These are phyloP conservation scores for Peromyscus melanophrys DNA, from an alignment of 2,797 vertebrate genomes.

Conservation along the genomic window DNA sequence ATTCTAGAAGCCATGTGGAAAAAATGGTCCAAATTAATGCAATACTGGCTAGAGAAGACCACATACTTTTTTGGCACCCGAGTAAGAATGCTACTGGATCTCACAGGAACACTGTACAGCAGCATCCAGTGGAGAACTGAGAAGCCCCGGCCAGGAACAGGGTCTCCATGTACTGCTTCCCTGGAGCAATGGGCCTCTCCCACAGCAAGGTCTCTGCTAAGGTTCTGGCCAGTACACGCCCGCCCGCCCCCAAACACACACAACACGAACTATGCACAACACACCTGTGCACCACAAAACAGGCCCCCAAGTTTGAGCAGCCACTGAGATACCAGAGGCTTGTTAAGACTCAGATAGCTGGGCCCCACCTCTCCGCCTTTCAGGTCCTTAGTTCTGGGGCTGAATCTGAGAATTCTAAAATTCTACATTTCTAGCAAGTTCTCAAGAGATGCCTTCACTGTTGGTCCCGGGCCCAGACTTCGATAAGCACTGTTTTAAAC, in stretches of 20 bases:
- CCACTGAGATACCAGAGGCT: neutral
- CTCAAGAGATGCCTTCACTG: neutral
- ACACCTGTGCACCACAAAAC: neutral
- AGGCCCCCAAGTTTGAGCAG: neutral
- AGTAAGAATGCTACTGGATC: neutral
- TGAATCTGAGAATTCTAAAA: neutral
- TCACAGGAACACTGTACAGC: neutral
- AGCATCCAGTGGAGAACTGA: neutral
- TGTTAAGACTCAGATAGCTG: neutral
- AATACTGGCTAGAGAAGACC: constrained; percentile 10
- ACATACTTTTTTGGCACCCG: neutral
- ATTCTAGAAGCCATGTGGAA: constrained; percentile 43
- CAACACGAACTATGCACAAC: neutral
- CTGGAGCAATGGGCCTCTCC: neutral
- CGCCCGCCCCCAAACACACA: no score
- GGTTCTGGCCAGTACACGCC: neutral
- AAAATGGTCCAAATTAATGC: constrained; percentile 27
- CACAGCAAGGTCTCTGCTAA: neutral
- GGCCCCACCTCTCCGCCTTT: neutral
- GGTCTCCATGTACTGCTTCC: neutral
- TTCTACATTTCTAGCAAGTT: neutral
- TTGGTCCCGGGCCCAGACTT: neutral
- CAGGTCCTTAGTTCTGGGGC: neutral
- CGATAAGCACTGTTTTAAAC: neutral
- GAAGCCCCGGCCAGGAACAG: neutral